These are phyloP conservation scores for Apeltes quadracus DNA, from an alignment of 2,113 vertebrate genomes.

Conservation along the genomic window DNA sequence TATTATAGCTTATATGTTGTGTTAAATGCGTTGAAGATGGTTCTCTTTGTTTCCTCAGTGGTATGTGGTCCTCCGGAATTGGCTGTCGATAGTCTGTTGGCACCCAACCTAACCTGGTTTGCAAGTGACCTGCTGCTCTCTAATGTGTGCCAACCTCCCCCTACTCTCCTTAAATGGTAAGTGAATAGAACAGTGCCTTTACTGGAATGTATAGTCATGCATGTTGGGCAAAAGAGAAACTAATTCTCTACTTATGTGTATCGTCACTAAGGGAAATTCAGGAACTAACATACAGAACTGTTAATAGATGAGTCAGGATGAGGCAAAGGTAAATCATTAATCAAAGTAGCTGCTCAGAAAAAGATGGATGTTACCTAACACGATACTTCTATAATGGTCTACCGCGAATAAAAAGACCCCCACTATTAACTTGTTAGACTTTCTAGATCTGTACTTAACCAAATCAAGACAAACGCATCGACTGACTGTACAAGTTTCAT, in stretches of 20 bases:
- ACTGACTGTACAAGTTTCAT: background rate
- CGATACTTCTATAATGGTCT: background rate
- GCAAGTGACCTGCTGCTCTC: slow-evolving; percentile 19
- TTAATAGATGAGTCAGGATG: background rate
- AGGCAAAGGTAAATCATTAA: background rate
- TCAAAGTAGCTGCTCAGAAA: background rate
- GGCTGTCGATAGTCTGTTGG: slow-evolving; percentile 23
- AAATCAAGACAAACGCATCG: background rate
- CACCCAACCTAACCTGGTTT: slow-evolving; percentile 65
- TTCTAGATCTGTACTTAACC: background rate
- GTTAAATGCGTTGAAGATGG: background rate
- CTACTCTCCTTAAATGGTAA: slow-evolving; percentile 55
- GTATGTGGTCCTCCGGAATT: slow-evolving; percentile 55
- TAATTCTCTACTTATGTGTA: background rate
- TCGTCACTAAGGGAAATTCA: background rate
- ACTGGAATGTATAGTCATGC: background rate
- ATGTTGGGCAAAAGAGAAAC: background rate
- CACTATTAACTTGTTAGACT: background rate
- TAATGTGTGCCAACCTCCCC: slow-evolving; percentile 45
- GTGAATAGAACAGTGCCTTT: background rate
- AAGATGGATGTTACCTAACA: background rate
- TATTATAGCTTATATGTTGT: background rate
- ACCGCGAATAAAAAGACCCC: background rate
- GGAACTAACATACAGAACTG: background rate
- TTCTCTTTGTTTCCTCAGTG: slow-evolving; percentile 39